phyloP scores from a whole-genome alignment of 1,140 invertebrate genomes.

The Trachymyrmex cornetzi region DNA sequence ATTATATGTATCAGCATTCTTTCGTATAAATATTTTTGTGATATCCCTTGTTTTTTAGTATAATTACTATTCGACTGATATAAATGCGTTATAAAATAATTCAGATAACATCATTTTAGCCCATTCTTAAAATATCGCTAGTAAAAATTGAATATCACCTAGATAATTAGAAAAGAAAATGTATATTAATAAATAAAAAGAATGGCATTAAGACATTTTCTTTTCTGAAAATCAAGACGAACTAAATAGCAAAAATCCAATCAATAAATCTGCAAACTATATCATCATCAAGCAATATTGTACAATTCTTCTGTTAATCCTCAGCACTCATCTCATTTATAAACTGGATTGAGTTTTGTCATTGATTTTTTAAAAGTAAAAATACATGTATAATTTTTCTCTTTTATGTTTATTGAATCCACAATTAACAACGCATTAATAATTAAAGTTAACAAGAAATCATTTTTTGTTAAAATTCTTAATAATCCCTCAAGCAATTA shows the following conservation, averaged over 20 bases:
- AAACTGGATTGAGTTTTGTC: background rate
- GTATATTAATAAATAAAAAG: conserved; percentile 60
- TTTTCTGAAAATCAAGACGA: conserved; percentile 33
- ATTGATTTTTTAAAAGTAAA: background rate
- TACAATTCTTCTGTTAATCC: conserved; percentile 31
- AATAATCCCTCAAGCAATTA: conserved; percentile 36
- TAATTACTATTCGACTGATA: conserved; percentile 52
- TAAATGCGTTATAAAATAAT: conserved; percentile 69
- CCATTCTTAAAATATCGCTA: conserved; percentile 49
- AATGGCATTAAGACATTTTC: conserved; percentile 60
- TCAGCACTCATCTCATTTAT: conserved; percentile 24
- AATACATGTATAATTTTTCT: background rate
- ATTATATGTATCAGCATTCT: conserved; percentile 59
- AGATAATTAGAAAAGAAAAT: conserved; percentile 50
- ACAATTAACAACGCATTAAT: conserved; percentile 32
- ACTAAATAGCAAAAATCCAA: background rate
- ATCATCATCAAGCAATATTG: conserved; percentile 22
- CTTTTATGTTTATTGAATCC: conserved; percentile 10
- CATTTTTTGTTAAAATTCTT: conserved; percentile 42
- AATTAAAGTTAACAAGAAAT: conserved; percentile 50
- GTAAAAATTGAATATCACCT: conserved; percentile 12
- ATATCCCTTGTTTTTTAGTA: conserved; percentile 54
- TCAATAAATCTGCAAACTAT: conserved; percentile 27
- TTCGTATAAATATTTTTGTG: conserved; percentile 61
- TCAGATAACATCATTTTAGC: conserved; percentile 35